Conservation (phyloP, 2,113 vertebrate genomes). For the Nycticryphes semicollaris region DNA sequence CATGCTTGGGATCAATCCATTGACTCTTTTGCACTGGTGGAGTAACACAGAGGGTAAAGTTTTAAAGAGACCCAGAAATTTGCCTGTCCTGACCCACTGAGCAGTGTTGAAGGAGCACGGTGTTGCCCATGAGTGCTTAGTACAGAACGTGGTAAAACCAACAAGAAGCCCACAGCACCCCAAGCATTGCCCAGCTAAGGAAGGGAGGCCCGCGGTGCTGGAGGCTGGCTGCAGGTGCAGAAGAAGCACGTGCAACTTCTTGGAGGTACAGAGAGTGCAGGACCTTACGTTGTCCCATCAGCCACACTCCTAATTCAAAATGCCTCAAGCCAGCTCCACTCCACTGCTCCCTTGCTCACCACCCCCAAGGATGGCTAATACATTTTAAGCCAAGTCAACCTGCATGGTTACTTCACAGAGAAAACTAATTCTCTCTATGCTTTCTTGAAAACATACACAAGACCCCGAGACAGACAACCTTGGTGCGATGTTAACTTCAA, state of each 20-base stretch:
- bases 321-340: background rate
- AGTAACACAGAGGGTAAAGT: background rate
- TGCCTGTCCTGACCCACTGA: background rate
- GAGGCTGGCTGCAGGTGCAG: background rate
- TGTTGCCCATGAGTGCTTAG: rapidly evolving
- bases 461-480: background rate
- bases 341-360: background rate
- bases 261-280: background rate
- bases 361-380: background rate
- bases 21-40: background rate
- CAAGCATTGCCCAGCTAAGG: background rate
- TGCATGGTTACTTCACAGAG: background rate
- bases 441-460: background rate
- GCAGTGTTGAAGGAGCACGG: background rate
- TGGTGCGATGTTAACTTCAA: background rate
- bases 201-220: background rate
- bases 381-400: background rate
- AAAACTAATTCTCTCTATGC: background rate
- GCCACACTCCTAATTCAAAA: background rate
- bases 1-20: background rate
- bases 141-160: rapidly evolving
- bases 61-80: background rate
- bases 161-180: background rate
- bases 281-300: background rate
- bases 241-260: rapidly evolving